Evolutionary conservation across 1,140 invertebrate species (phyloP), one percentile per base, ranked within the genome.

Genomic region (Limonius californicus): DNA sequence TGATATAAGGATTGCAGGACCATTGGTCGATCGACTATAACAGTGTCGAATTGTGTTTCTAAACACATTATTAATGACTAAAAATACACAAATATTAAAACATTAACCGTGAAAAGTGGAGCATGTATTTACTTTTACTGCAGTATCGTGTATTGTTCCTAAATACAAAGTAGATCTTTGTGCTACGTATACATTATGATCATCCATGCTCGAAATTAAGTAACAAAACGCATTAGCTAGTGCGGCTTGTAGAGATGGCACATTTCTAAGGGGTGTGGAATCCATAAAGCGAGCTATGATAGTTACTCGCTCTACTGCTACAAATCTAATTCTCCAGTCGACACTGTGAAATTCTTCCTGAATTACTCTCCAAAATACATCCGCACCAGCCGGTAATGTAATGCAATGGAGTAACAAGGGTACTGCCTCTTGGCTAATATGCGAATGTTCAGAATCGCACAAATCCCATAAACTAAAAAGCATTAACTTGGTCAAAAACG

Each of bases 141-240:
- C 88, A 65, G 84, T 85, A 72, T 95, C 92, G 74, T 97, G 95
- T 70, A 99, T 89, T 12, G 94, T 97, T 67, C 96, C 94, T 27
- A 99, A 81, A 74, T 95, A 95, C 12, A 98, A 81, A 1, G 94
- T 92, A 3, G 96, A 89, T 72, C 94, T 84, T 79, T 98, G 95
- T 2, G 95, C 94, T 11, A 99, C 95, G 69, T 94, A 89, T 30
- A 97, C 88, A 77, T 95, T 95, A 57, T 89, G 87, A 77, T 99
- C 97, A 78, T 98, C 95, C 84, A 98, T 90, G 64, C 94, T 94
- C 54, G 92, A 92, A 65, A 99, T 91, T 19, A 98, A 82, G 76
- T 97, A 96, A 77, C 94, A 98, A 80, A 99, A 98, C 11, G 95
- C 93, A 74, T 96, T 97, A 9, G 96, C 93, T 67, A 99, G 76